These are phyloP conservation scores for Ctenicera cuprea DNA, from an alignment of 2,888 invertebrate genomes.

Conservation along the genomic window DNA sequence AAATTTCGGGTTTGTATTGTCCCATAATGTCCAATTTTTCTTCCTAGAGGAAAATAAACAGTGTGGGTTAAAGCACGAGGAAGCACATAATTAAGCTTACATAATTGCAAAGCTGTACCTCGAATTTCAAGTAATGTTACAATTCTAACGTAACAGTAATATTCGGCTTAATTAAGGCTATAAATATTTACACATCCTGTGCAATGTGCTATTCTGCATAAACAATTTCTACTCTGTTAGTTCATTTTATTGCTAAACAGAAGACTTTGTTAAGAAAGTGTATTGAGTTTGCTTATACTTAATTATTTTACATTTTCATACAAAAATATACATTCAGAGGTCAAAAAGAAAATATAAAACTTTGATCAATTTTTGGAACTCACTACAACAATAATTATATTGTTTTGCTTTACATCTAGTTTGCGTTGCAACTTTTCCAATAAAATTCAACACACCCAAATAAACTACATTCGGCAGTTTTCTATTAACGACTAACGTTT, in stretches of 20 bases:
- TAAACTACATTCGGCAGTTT: neutral
- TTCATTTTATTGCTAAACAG: neutral
- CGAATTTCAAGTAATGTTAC: neutral
- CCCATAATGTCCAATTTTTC: constrained; percentile 87
- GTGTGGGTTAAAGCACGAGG: constrained; percentile 71
- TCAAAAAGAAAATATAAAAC: too few species aligned
- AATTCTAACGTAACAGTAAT: neutral
- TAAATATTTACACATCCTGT: constrained; percentile 45
- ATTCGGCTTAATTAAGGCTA: constrained; percentile 9
- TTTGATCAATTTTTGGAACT: too few species aligned
- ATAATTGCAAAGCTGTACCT: constrained; percentile 38
- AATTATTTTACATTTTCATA: neutral
- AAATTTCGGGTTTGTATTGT: constrained; percentile 87
- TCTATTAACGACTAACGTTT: constrained; percentile 4
- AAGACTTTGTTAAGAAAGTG: neutral
- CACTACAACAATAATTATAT: too few species aligned
- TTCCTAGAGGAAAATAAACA: constrained; percentile 78
- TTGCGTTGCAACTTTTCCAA: too few species aligned
- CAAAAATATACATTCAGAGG: too few species aligned
- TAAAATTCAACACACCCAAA: too few species aligned
- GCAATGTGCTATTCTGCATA: constrained; percentile 51
- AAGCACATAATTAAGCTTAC: constrained; percentile 48
- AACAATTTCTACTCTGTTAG: neutral
- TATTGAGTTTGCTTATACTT: neutral
- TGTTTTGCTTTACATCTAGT: too few species aligned